Base-by-base conservation (phyloP, 2,113 vertebrate genomes). In the Chionodraco myersi region DNA sequence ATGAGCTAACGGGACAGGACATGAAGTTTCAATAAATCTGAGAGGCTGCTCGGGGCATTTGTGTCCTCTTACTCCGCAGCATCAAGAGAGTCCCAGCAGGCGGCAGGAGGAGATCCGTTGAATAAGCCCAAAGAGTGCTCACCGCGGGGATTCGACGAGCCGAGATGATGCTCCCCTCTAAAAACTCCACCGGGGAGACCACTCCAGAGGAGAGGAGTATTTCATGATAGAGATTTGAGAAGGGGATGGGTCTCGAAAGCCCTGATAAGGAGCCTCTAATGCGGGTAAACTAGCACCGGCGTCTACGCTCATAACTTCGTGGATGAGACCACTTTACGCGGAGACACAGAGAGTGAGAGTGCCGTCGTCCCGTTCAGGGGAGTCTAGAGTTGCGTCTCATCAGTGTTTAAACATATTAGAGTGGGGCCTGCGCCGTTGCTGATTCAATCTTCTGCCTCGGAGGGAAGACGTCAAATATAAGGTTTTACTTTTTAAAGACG, bases 1-100 rank as follows among this genome's bases (percentile, higher is more conserved):
- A 98, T 96, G 96, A 97, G 97, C 95, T 95, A 96, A 96, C 91
- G 95, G 96, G 96, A 97, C 95, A 94, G 96, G 96, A 96, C 96
- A 91, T 79, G 85, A 89, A 92, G 93, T 94, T 94, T 94, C 94
- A 94, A 95, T 95, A 95, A 95, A 94, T 95, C 94, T 94, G 88
- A 88, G 88, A 88, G 73, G 87, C 87, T 91, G 90, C 89, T 91
- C 79, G 81, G 86, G 91, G 92, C 91, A 74, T 56, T 81, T 75
- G 89, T 88, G 88, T 85, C 83, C 88, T 92, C 79, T 90, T 88
- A 75, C 91, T 87, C 57, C 52, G 72, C 78, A 79, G 77, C 86
- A 80, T 86, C 91, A 82, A 88, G 76, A 85, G 68, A 89, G 64
- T 90, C 92, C 86, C 89, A 86, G 21, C 75, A 86, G 87, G 81